Evolutionary conservation across 2,888 invertebrate genomes (phyloP).

Genomic region (Drosophila cognata): DNA sequence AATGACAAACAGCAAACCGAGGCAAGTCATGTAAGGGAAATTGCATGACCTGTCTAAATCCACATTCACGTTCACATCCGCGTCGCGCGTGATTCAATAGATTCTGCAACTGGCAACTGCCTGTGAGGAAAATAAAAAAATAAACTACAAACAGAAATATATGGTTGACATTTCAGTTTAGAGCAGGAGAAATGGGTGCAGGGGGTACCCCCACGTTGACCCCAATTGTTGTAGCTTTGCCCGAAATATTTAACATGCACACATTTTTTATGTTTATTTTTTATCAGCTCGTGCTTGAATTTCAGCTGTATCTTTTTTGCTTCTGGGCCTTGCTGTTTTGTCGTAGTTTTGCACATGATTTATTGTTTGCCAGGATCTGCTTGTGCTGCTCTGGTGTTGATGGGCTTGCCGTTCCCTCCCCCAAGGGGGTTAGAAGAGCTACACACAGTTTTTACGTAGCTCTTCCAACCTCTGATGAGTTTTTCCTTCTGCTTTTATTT

Average conservation of each 20-base stretch:
- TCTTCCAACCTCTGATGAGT: constrained; percentile 42
- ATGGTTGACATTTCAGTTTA: constrained; percentile 17
- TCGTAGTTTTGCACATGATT: constrained; percentile 57
- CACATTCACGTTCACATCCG: constrained; percentile 19
- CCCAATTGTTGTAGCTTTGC: constrained; percentile 63
- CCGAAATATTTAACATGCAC: constrained; percentile 70
- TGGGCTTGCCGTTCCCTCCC: constrained; percentile 24
- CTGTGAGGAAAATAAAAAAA: constrained; percentile 31
- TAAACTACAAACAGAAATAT: constrained; percentile 32
- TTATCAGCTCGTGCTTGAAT: constrained; percentile 71
- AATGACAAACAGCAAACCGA: constrained; percentile 4
- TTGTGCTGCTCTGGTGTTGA: constrained; percentile 48
- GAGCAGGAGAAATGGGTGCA: neutral
- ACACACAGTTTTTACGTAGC: constrained; percentile 6
- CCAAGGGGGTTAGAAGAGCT: constrained; percentile 1
- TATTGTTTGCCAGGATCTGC: constrained; percentile 54
- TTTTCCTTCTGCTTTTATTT: constrained; percentile 42
- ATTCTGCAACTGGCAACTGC: constrained; percentile 31
- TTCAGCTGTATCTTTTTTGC: constrained; percentile 61
- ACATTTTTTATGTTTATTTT: constrained; percentile 44
- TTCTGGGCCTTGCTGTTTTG: constrained; percentile 32
- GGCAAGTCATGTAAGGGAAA: constrained; percentile 47
- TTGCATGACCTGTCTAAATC: constrained; percentile 31
- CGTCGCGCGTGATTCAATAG: constrained; percentile 35
- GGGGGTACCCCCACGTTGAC: constrained; percentile 54